These are phyloP conservation scores for Ectemnius lituratus DNA, from an alignment of 2,888 invertebrate species.

Conservation along the genomic window DNA sequence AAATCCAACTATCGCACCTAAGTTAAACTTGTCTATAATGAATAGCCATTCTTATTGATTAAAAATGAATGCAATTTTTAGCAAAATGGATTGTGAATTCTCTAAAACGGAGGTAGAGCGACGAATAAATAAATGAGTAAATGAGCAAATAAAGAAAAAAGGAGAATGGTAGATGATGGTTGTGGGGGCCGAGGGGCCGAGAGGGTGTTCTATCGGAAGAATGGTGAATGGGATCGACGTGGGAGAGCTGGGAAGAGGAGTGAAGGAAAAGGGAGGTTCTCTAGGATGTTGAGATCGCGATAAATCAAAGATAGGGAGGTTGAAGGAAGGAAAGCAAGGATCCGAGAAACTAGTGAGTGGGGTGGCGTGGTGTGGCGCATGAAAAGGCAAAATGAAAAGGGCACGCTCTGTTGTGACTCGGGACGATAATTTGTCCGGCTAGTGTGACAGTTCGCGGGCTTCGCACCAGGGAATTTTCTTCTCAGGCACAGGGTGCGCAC, in stretches of 20 bases:
- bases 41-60: no score
- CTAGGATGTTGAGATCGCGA: constrained; percentile 60
- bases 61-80: no score
- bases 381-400: constrained; percentile 41
- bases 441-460: constrained; percentile 61
- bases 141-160: background rate
- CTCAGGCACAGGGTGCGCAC: background rate
- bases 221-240: constrained; percentile 35
- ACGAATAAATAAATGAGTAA: background rate
- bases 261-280: background rate
- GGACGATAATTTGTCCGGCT: constrained; percentile 71
- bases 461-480: constrained; percentile 43
- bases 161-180: constrained; percentile 18
- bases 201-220: no score
- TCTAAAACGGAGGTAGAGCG: constrained; percentile 1
- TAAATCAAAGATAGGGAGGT: constrained; percentile 65
- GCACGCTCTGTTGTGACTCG: constrained; percentile 69
- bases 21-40: no score
- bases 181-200: no score
- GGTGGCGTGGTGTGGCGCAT: no score
- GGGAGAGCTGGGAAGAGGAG: constrained; percentile 25
- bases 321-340: constrained; percentile 23
- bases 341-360: constrained; percentile 20
- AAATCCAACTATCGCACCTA: no score
- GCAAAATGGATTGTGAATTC: no score